Conservation (phyloP, 92 coral and sea anemone species). For the Umimayanthus kanabou region DNA sequence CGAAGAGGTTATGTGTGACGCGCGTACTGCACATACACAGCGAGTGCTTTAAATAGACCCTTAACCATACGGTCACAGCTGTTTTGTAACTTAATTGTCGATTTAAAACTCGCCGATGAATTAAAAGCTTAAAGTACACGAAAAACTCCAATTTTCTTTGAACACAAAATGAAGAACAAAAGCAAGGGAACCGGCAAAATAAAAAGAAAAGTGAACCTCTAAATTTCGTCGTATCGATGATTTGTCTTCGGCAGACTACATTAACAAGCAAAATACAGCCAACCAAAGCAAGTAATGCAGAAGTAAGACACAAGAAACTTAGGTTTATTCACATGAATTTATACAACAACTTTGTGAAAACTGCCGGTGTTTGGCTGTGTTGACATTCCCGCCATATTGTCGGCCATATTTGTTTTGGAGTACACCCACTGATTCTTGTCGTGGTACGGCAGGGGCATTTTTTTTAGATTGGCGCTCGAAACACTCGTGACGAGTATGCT, state of each 20-base stretch:
- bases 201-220: too few species aligned
- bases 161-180: not conserved
- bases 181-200: not conserved
- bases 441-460: not conserved
- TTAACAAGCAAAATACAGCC: not conserved
- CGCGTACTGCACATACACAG: not conserved
- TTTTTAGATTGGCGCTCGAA: constrained; percentile 11
- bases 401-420: too few species aligned
- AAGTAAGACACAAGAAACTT: not conserved
- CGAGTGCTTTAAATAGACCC: not conserved
- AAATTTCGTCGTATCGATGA: not conserved
- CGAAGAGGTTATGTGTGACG: too few species aligned
- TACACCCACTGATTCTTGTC: not conserved
- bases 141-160: not conserved
- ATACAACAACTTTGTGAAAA: not conserved
- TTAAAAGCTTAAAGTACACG: too few species aligned
- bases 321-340: not conserved
- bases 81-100: too few species aligned
- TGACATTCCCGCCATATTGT: not conserved
- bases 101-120: too few species aligned
- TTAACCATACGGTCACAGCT: not conserved
- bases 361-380: not conserved
- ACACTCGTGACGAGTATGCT: too few species aligned
- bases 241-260: not conserved
- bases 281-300: not conserved